phyloP scores from a whole-genome alignment of 2,888 invertebrate species.

The Pheosia tremula region DNA sequence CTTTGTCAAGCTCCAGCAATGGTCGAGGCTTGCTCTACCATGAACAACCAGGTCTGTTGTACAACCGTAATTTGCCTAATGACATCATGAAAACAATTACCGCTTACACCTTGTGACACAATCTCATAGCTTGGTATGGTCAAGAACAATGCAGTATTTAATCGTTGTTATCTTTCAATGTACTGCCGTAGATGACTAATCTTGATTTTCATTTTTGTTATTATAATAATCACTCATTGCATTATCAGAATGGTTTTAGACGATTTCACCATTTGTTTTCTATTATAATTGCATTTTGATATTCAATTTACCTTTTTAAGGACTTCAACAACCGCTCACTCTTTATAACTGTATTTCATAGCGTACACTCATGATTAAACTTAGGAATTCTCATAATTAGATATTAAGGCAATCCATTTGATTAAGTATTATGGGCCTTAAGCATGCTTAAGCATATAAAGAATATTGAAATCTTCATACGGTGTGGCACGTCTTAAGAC shows the following conservation, averaged over 20 bases:
- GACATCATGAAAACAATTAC: constrained; percentile 16
- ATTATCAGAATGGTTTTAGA: background rate
- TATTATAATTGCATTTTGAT: background rate
- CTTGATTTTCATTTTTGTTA: background rate
- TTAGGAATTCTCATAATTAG: too few relatives aligned
- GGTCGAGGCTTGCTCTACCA: constrained; percentile 65
- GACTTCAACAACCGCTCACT: too few relatives aligned
- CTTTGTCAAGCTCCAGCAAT: constrained; percentile 63
- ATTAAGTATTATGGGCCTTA: too few relatives aligned
- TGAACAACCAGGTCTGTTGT: constrained; percentile 56
- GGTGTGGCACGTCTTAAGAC: too few relatives aligned
- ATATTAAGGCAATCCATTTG: too few relatives aligned
- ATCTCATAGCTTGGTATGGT: constrained; percentile 3
- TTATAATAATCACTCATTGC: background rate
- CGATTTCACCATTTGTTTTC: background rate
- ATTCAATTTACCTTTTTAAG: too few relatives aligned
- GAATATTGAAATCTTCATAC: too few relatives aligned
- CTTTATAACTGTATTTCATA: too few relatives aligned
- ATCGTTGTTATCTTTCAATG: background rate
- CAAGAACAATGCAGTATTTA: constrained; percentile 1
- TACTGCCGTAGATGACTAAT: background rate
- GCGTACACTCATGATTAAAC: too few relatives aligned
- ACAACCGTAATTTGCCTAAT: constrained; percentile 9
- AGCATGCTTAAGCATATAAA: too few relatives aligned
- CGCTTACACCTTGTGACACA: constrained; percentile 13